Conservation (phyloP, 2,797 vertebrate genomes). For the Coracias cyanogaster region DNA sequence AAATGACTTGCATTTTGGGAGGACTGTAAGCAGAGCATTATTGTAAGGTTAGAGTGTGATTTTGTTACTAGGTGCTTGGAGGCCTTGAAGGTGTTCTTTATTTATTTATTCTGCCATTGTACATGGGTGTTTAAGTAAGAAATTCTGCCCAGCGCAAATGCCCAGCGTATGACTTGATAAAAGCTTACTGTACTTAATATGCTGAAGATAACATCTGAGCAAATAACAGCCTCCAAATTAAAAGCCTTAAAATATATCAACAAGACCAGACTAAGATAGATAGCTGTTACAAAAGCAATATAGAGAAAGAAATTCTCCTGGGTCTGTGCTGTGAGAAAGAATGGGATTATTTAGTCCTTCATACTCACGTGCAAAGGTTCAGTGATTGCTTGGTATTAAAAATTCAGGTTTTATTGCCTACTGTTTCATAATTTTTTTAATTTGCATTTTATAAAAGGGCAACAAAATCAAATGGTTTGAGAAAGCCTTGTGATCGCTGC, state of each 20-base stretch:
- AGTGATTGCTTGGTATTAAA: slow-evolving; percentile 27
- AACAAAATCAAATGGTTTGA: slow-evolving; percentile 31
- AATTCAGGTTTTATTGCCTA: slow-evolving; percentile 45
- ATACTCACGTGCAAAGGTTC: slow-evolving; percentile 34
- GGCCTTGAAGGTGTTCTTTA: slow-evolving; percentile 53
- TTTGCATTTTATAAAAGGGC: slow-evolving; percentile 51
- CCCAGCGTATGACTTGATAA: neutral
- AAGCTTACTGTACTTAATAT: slow-evolving; percentile 48
- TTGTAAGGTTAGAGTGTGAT: slow-evolving; percentile 66
- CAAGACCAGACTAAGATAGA: slow-evolving; percentile 71
- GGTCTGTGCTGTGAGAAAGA: slow-evolving; percentile 26
- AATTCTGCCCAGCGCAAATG: slow-evolving; percentile 34
- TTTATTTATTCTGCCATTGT: slow-evolving; percentile 32
- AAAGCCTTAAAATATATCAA: slow-evolving; percentile 72
- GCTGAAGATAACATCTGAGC: slow-evolving; percentile 62
- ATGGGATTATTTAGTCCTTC: slow-evolving; percentile 25
- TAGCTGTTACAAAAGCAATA: slow-evolving; percentile 72
- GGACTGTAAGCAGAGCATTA: slow-evolving; percentile 70
- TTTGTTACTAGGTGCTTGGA: slow-evolving; percentile 53
- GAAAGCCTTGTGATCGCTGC: neutral
- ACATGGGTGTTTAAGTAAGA: slow-evolving; percentile 1
- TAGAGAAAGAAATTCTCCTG: slow-evolving; percentile 60
- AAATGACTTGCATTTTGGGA: slow-evolving; percentile 75
- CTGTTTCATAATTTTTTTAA: slow-evolving; percentile 65
- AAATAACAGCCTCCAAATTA: slow-evolving; percentile 57